Evolutionary conservation across 2,888 invertebrate genomes (phyloP).

Genomic region (Perizoma flavofasciatum): DNA sequence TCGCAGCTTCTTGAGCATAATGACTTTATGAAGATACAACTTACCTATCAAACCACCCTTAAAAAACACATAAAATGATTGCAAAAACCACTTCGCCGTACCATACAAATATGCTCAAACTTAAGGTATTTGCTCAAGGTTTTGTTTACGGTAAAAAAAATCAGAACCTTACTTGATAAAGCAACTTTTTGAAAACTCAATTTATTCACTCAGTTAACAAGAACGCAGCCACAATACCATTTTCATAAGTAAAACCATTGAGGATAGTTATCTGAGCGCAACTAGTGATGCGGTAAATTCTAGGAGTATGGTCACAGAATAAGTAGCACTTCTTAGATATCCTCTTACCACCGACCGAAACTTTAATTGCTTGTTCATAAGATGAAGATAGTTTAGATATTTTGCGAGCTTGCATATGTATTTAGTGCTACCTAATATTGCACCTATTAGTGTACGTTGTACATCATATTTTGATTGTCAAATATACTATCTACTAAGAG

Average conservation of each 20-base stretch:
- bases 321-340: conserved; percentile 53
- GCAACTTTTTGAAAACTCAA: neutral
- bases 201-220: conserved; percentile 67
- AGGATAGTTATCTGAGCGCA: conserved; percentile 72
- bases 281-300: conserved; percentile 79
- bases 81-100: too few relatives aligned
- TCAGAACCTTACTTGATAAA: neutral
- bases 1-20: too few relatives aligned
- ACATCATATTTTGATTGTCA: too few relatives aligned
- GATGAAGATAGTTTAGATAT: conserved; percentile 48
- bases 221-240: conserved; percentile 67
- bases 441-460: too few relatives aligned
- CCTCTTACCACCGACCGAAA: conserved; percentile 54
- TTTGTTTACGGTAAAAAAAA: too few relatives aligned
- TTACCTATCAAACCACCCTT: too few relatives aligned
- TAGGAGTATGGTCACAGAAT: conserved; percentile 55
- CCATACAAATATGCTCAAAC: too few relatives aligned
- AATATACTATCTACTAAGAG: too few relatives aligned
- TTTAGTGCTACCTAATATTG: too few relatives aligned
- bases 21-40: too few relatives aligned
- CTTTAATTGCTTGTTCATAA: conserved; percentile 56
- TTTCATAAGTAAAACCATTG: conserved; percentile 75
- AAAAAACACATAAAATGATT: too few relatives aligned
- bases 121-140: too few relatives aligned
- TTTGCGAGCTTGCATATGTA: conserved; percentile 26